Evolutionary conservation across 1,140 invertebrate species (phyloP), one percentile per base, ranked within the genome.

Genomic region (Schlechtendalia chinensis): DNA sequence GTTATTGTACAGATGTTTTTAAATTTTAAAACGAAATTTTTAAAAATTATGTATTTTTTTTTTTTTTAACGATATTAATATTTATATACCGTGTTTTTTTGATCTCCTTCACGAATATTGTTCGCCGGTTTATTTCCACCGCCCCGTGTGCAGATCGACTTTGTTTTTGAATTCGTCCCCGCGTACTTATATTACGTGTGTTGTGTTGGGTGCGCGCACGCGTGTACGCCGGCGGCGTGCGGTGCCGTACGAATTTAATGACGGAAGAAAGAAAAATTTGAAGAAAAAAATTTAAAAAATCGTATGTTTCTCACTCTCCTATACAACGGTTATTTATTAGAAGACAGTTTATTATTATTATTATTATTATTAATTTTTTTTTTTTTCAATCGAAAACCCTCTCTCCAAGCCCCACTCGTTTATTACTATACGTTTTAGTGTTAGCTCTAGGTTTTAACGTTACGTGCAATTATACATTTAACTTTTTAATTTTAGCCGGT

Each of bases 11-110:
- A 79, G 75, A 50, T 79, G 75, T 79, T 79, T 79, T 63, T 61
- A 63, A 79, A 79, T 63, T 79, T 79, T 79, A 63, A 79, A 79
- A n/a, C n/a, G n/a, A n/a, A 79, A 59, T 24, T 54, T 61, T 61
- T 77, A 61, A 77, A 77, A 77, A 77, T 61, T 45, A 79, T 63
- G 56, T 79, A 63, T 79, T 79, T 79, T 79, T 79, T 75, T 75
- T 79, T 77, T 77, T 77, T 61, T 50, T 27, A 79, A 79, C 58
- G 61, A 79, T n/a, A n/a, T 79, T 79, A 79, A 79, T 79, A 79
- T 79, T 79, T 79, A 79, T 79, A 79, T 58, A n/a, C n/a, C n/a
- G n/a, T 79, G 75, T 79, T 63, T 79, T 77, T 79, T 79, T 79
- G 75, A 79, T 79, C 75, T 79, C 75, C 58, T 79, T 79, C 58